Base-by-base conservation (phyloP, 2,113 vertebrate genomes). In the Pachycephala philippinensis region DNA sequence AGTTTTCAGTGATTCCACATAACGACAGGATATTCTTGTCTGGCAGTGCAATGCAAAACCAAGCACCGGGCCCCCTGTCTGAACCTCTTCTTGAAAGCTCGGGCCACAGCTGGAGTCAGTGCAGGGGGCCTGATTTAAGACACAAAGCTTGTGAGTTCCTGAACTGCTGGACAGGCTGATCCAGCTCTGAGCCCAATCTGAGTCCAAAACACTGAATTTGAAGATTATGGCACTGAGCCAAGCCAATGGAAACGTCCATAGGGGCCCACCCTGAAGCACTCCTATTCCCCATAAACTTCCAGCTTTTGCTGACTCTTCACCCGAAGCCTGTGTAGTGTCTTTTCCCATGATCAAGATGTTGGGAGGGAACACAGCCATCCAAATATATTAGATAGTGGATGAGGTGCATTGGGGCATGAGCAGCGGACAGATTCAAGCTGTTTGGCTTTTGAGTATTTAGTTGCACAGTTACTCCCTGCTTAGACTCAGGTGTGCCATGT, bases 1-100 rank as follows among this genome's bases (percentile, higher is more conserved):
- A 84, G 28, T 81, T 86, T 94, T 86, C 44, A 84, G 31, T 37
- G 72, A 84, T 71, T 92, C 69, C 26, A n/a, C 69, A 11, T 35
- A 56, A 84, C 0, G 0, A 78, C 44, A 78, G 71, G 37, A 78
- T 78, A 84, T 63, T 90, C 64, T 63, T 85, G 39, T 74, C 50
- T 83, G 83, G 60, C 71, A 86, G 88, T 3, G 2, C 26, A 70
- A 69, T 15, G 54, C 39, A 91, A 93, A 86, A 70, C 42, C 47
- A 63, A 94, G n/a, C 39, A 35, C 66, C 1, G 3, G 2, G 2
- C 37, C 65, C 35, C 71, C 33, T 27, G 18, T 72, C 59, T 77
- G 30, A 87, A 71, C 26, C 8, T n/a, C 37, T 80, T 89, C 80
- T 39, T 59, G 64, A 78, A 84, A 87, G 54, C n/a, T 94, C 7